Evolutionary conservation across 2,888 invertebrate species (phyloP), one percentile per base, ranked within the genome.

Genomic region (Drepana falcataria): DNA sequence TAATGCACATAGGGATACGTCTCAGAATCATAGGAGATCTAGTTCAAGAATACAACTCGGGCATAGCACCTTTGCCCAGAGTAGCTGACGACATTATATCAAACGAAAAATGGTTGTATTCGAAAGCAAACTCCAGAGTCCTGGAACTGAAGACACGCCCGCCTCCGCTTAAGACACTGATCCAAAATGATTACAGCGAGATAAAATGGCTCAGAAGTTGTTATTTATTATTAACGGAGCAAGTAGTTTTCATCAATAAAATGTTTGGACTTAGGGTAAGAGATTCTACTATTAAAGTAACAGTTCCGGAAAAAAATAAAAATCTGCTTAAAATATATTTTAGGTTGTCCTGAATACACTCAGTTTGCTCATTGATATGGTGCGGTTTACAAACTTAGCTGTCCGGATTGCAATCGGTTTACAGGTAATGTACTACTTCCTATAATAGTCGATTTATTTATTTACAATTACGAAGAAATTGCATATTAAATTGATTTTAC

Each of bases 181-280:
- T 59, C 2, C 34, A 49, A 2, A 56, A 67, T 7, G 59, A 66
- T 21, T 59, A 54, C 5, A 52, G 63, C 34, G 66, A 75, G 60
- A 65, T 83, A 4, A 75, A 77, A 57, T 70, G 63, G 55, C 60
- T 87, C 3, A 73, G 70, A 35, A 78, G 73, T 59, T 84, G 84
- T 61, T 88, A 88, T 57, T 65, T 88, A 52, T 59, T 83, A 57
- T 56, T 88, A 41, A 75, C 71, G 4, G 85, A 87, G 55, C 87
- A 87, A 72, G 77, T 79, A 3, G 67, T 61, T 4, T 87, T 79
- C 57, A 76, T 87, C 37, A 87, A 87, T 64, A 69, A 68, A 61
- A 81, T 85, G 74, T 87, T 73, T 64, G 88, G 87, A 57, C 66
- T 81, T 48, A 73, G 88, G 76, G 88, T 87, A 77, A 78, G 82